Base-by-base conservation (phyloP, 1,140 invertebrate genomes). In the Maconellicoccus hirsutus region DNA sequence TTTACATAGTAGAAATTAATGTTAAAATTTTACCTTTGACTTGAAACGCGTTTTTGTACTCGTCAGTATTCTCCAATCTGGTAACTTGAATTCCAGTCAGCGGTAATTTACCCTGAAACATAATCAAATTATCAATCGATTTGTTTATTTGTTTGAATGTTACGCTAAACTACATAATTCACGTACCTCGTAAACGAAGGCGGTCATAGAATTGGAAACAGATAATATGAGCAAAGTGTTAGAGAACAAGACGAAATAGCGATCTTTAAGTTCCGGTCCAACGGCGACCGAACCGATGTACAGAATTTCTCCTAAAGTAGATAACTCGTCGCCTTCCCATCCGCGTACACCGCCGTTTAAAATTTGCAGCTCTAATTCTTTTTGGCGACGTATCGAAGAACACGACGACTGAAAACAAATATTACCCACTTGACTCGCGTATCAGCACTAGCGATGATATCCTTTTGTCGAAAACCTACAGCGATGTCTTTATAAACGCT, bases 301-400 rank as follows among this genome's bases (percentile, higher is more conserved):
- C 72, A 93, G 81, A 21, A 92, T 88, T 73, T 91, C 88, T 1
- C 89, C 91, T 22, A 94, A 79, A 6, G 83, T 83, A 12, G 82
- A 81, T 21, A 92, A 78, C 76, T 90, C 92, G 74, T 94, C 91
- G n/a, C 93, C 93, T 78, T 96, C 93, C 93, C 94, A 98, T 1
- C 91, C 92, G 73, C 91, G 86, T n/a, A 98, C 91, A 23, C 89
- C 89, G 4, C 93, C 93, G 0, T 89, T 92, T 73, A 98, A 83
- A 42, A 99, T 92, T 82, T 98, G 95, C 59, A 97, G 81, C 75
- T 98, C 96, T 76, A 97, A 83, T 82, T 98, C 96, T 80, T 96
- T 96, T 78, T 97, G 92, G n/a, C 94, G 88, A 69, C 96, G 82
- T 23, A 90, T 86, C 26, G 88, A 86, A 70, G 88, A 85, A 80